A percentile compares a stretch with the other conserved stretches of the same genome.
phyloP scores from a whole-genome alignment of 2,888 invertebrate species.

The Harpagoxenus sublaevis region DNA sequence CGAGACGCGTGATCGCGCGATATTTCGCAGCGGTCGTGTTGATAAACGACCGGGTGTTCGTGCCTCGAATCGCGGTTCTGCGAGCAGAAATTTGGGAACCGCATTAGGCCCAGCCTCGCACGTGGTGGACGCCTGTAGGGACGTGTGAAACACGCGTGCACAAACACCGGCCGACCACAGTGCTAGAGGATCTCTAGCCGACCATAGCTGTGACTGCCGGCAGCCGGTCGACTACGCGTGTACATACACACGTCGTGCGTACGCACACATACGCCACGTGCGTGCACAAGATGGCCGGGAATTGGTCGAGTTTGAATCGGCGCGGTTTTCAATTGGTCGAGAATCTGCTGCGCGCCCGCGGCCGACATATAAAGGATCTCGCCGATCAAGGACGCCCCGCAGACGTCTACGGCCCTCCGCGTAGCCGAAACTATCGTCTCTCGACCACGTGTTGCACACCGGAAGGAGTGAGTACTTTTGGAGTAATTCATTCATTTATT shows the following conservation, averaged over 20 bases:
- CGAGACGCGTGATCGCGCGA: no score
- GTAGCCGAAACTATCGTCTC: conserved; percentile 53
- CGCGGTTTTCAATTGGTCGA: conserved; percentile 78
- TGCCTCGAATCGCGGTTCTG: no score
- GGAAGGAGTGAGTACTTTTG: conserved; percentile 71
- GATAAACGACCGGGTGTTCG: not conserved
- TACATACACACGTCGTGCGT: no score
- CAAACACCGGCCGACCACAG: not conserved
- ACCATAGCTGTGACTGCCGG: no score
- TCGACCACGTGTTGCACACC: conserved; percentile 68
- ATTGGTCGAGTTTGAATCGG: conserved; percentile 72
- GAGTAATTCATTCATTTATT: not conserved
- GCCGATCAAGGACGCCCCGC: conserved; percentile 58
- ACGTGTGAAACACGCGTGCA: no score
- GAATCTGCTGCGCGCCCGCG: conserved; percentile 63
- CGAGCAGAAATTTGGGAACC: not conserved
- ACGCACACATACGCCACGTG: not conserved
- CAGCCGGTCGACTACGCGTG: no score
- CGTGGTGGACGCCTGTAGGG: no score
- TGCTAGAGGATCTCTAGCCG: no score
- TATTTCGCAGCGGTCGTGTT: not conserved
- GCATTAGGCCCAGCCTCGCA: not conserved
- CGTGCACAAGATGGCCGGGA: conserved; percentile 68
- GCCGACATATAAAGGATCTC: conserved; percentile 63
- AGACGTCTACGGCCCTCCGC: conserved; percentile 52